A percentile compares a stretch with the other conserved stretches of the same genome.
Conservation (phyloP, 2,888 invertebrate genomes). For the Agrypnus murinus region DNA sequence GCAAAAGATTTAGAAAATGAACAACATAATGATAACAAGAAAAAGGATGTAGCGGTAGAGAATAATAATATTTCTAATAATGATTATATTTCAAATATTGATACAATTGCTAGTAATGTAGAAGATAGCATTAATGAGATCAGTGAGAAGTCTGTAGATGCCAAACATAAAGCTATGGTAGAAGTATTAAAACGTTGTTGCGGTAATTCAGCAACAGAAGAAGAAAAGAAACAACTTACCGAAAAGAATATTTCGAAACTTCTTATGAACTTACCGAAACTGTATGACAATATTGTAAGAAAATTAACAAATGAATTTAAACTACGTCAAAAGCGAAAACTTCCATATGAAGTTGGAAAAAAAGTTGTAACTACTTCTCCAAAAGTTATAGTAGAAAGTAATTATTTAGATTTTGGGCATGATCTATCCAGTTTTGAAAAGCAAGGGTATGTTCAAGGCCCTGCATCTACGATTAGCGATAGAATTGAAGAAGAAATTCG, state of each 20-base stretch:
- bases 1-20: too few relatives aligned
- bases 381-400: conserved; percentile 18
- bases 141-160: background rate
- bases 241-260: conserved; percentile 3
- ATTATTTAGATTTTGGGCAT: conserved; percentile 1
- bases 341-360: too few relatives aligned
- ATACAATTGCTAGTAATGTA: background rate
- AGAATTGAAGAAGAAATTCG: background rate
- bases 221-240: background rate
- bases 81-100: too few relatives aligned
- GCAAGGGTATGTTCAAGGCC: background rate
- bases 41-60: too few relatives aligned
- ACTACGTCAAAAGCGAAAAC: background rate
- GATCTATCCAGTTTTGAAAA: background rate
- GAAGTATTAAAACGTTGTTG: background rate
- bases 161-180: background rate
- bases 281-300: conserved; percentile 11
- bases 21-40: too few relatives aligned
- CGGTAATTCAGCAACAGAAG: background rate
- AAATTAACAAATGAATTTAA: background rate
- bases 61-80: too few relatives aligned
- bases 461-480: background rate
- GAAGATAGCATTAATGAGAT: background rate
- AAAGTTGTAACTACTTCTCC: background rate
- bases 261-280: background rate